phyloP scores from a whole-genome alignment of 2,888 invertebrate species.

The Pachymerium ferrugineum region DNA sequence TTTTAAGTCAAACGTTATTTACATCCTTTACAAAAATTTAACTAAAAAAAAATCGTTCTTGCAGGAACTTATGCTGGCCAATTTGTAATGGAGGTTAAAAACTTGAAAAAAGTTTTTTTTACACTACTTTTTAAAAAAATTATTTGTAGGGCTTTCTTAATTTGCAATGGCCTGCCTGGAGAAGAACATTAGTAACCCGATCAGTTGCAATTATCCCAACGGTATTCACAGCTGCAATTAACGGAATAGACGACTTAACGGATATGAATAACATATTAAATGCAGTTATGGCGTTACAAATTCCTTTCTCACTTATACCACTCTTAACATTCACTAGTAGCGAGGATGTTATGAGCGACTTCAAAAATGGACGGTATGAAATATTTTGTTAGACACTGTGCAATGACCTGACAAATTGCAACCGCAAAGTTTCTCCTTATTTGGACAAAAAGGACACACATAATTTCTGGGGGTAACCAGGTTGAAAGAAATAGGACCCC shows the following conservation, averaged over 20 bases:
- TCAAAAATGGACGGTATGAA: slow-evolving; percentile 67
- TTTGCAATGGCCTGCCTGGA: slow-evolving; percentile 79
- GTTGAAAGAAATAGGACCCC: too few relatives aligned
- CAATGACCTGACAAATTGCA: too few relatives aligned
- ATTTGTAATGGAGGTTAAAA: slow-evolving; percentile 52
- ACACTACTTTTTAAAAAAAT: not conserved
- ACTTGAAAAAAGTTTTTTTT: not conserved
- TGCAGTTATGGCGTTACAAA: slow-evolving; percentile 76
- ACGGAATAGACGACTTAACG: slow-evolving; percentile 61
- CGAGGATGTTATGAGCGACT: slow-evolving; percentile 72
- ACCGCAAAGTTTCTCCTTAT: too few relatives aligned
- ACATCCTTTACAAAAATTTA: not conserved
- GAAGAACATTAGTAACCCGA: slow-evolving; percentile 74
- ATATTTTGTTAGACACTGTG: not conserved
- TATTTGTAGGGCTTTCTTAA: slow-evolving; percentile 66
- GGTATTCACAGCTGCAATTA: slow-evolving; percentile 58
- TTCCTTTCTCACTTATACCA: slow-evolving; percentile 81
- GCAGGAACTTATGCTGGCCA: slow-evolving; percentile 55
- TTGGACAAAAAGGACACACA: too few relatives aligned
- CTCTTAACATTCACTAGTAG: slow-evolving; percentile 80
- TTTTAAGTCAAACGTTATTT: not conserved
- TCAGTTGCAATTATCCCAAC: slow-evolving; percentile 74
- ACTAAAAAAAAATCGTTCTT: slow-evolving; percentile 40
- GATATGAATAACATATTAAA: slow-evolving; percentile 79
- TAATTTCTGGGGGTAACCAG: too few relatives aligned